These are phyloP conservation scores for Drosophila prosaltans DNA, from an alignment of 1,140 invertebrate genomes.

Conservation along the genomic window DNA sequence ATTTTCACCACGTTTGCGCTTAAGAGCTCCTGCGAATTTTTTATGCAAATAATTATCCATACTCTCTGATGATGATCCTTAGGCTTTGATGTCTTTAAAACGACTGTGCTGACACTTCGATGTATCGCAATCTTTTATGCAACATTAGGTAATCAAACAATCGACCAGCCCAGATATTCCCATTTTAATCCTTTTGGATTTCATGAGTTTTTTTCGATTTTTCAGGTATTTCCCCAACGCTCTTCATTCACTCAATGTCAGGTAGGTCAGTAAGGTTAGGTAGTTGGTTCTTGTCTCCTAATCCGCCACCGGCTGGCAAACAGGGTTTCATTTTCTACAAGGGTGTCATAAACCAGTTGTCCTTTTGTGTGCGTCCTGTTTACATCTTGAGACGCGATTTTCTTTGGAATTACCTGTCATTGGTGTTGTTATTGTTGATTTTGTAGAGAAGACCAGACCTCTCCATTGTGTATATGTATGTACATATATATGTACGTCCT, in stretches of 20 bases:
- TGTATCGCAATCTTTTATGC: conserved; percentile 62
- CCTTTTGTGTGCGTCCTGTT: conserved; percentile 33
- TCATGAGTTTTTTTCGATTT: conserved; percentile 21
- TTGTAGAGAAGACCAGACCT: conserved; percentile 66
- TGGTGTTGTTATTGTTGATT: conserved; percentile 47
- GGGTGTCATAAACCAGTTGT: conserved; percentile 78
- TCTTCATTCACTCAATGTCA: conserved; percentile 67
- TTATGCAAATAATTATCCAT: conserved; percentile 63
- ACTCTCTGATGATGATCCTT: conserved; percentile 17
- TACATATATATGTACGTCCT: not conserved
- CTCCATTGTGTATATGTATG: conserved; percentile 44
- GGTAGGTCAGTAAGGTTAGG: conserved; percentile 26
- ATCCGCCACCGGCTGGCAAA: conserved; percentile 67
- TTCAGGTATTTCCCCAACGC: conserved; percentile 62
- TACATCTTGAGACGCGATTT: conserved; percentile 49
- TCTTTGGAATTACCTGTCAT: conserved; percentile 52
- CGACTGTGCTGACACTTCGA: conserved; percentile 62
- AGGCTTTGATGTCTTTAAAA: conserved; percentile 48
- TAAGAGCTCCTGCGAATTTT: conserved; percentile 56
- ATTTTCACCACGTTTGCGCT: conserved; percentile 59
- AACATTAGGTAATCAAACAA: conserved; percentile 65
- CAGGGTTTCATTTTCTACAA: conserved; percentile 10
- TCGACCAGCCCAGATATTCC: conserved; percentile 40
- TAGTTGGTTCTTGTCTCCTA: conserved; percentile 33
- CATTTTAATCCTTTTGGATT: conserved; percentile 37